Conservation (phyloP, 1,140 invertebrate genomes). For the Periplaneta americana region DNA sequence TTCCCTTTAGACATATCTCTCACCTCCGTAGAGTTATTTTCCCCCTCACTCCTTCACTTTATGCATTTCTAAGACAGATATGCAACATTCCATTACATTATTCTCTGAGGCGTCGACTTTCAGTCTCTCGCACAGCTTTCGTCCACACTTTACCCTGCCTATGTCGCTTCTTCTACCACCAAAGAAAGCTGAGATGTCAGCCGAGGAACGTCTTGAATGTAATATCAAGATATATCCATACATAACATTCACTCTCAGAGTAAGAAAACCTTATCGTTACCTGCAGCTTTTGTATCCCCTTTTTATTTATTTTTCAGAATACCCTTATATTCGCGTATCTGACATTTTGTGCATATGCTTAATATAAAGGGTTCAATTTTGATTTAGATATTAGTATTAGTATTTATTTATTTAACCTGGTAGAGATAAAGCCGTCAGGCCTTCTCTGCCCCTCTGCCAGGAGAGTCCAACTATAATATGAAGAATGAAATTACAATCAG, state of each 20-base stretch:
- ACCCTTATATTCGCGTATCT: background rate
- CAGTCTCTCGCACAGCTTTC: background rate
- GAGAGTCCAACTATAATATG: too few species aligned
- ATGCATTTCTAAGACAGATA: background rate
- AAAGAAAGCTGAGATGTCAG: background rate
- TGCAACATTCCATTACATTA: background rate
- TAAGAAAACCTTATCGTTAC: background rate
- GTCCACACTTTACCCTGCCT: background rate
- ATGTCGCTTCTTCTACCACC: background rate
- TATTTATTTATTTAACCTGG: too few species aligned
- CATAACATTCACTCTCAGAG: background rate
- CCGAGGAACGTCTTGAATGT: background rate
- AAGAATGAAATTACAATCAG: too few species aligned
- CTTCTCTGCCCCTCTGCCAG: too few species aligned
- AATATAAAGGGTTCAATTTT: too few species aligned
- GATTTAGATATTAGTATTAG: too few species aligned
- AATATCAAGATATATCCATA: background rate
- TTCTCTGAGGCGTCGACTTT: background rate
- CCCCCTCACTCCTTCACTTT: background rate
- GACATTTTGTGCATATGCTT: too few species aligned
- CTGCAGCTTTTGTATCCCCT: background rate
- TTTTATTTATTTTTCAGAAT: background rate
- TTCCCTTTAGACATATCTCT: background rate
- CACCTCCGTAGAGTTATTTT: background rate
- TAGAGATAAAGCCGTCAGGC: too few species aligned